Evolutionary conservation across 2,113 vertebrate species (phyloP).

Genomic region (Scortum barcoo): DNA sequence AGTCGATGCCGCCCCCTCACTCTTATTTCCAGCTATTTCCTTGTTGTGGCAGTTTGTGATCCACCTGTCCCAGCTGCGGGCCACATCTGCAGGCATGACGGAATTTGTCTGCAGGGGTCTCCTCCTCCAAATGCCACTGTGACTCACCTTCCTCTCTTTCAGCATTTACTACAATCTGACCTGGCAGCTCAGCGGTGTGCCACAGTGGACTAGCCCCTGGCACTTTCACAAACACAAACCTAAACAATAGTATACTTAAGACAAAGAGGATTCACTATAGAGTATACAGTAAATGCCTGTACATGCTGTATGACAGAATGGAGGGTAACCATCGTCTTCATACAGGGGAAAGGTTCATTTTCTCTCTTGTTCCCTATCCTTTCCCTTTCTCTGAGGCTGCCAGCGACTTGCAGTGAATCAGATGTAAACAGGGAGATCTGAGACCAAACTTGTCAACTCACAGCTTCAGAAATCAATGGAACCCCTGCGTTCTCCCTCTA

Average conservation of each 20-base stretch:
- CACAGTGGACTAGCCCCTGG: constrained; percentile 39
- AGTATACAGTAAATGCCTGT: constrained; percentile 27
- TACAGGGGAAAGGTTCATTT: background rate
- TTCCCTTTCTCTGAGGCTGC: constrained; percentile 2
- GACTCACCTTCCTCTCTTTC: constrained; percentile 59
- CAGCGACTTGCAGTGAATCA: constrained; percentile 54
- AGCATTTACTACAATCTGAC: constrained; percentile 57
- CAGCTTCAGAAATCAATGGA: constrained; percentile 79
- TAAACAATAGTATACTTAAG: constrained; percentile 37
- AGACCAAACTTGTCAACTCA: constrained; percentile 76
- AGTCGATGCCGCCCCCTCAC: constrained; percentile 11
- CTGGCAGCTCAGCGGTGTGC: constrained; percentile 67
- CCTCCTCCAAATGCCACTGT: constrained; percentile 58
- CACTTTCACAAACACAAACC: constrained; percentile 43
- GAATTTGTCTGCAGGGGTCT: constrained; percentile 47
- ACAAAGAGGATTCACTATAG: background rate
- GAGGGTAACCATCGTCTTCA: background rate
- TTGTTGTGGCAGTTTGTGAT: constrained; percentile 52
- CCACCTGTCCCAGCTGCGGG: constrained; percentile 71
- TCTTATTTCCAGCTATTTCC: constrained; percentile 23
- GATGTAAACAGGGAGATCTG: constrained; percentile 73
- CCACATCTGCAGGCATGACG: constrained; percentile 62
- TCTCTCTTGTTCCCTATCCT: constrained; percentile 19
- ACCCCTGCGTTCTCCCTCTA: constrained; percentile 55
- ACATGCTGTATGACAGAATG: background rate